Evolutionary conservation across 2,888 invertebrate species (phyloP).

Genomic region (Noctuana brunneofusca): DNA sequence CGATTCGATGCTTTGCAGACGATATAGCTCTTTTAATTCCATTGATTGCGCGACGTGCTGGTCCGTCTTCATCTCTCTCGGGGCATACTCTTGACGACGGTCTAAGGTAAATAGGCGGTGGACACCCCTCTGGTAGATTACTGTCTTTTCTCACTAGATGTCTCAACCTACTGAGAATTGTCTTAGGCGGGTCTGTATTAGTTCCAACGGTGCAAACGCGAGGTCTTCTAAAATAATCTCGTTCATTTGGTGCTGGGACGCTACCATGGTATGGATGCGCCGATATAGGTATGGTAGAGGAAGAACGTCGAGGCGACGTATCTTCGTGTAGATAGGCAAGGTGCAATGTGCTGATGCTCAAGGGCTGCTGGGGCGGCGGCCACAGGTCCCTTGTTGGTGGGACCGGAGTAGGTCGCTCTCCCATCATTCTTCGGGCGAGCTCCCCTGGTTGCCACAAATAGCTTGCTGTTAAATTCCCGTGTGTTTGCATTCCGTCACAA

Average conservation of each 20-base stretch:
- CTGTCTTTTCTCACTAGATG: slow-evolving; percentile 55
- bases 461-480: slow-evolving; percentile 75
- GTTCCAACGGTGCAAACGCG: slow-evolving; percentile 71
- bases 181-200: slow-evolving; percentile 70
- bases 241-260: slow-evolving; percentile 49
- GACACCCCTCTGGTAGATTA: slow-evolving; percentile 49
- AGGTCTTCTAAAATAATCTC: slow-evolving; percentile 50
- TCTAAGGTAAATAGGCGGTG: slow-evolving; percentile 59
- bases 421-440: slow-evolving; percentile 72
- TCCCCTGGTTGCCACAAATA: slow-evolving; percentile 79
- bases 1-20: slow-evolving; percentile 68
- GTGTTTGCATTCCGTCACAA: slow-evolving; percentile 72
- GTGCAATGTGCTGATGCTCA: slow-evolving; percentile 76
- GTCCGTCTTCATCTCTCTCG: slow-evolving; percentile 59
- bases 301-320: slow-evolving; percentile 58
- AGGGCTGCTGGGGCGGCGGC: slow-evolving; percentile 60
- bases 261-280: slow-evolving; percentile 54
- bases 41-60: slow-evolving; percentile 59
- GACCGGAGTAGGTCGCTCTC: slow-evolving; percentile 72
- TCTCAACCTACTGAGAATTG: slow-evolving; percentile 56
- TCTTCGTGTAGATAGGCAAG: slow-evolving; percentile 72
- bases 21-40: slow-evolving; percentile 69
- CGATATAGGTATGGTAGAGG: slow-evolving; percentile 57
- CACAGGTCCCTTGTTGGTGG: slow-evolving; percentile 75
- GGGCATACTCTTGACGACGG: slow-evolving; percentile 48